phyloP scores from a whole-genome alignment of 2,797 vertebrate genomes.

The Cottoperca gobio region DNA sequence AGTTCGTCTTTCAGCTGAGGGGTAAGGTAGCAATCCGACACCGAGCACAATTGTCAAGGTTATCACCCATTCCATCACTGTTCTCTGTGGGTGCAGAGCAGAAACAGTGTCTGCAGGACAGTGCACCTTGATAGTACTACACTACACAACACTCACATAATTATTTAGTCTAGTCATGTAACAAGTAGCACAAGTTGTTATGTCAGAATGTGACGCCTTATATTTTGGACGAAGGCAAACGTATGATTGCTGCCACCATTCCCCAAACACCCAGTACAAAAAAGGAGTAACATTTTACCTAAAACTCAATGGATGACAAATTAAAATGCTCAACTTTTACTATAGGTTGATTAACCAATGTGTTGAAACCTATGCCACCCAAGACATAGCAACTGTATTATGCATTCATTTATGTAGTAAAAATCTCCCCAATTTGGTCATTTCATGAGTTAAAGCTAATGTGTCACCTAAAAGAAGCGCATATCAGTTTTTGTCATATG shows the following conservation, averaged over 20 bases:
- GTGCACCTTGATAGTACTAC: background rate
- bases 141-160: too few species aligned
- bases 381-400: background rate
- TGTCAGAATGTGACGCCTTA: background rate
- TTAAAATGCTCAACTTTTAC: too few species aligned
- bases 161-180: background rate
- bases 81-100: background rate
- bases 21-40: constrained; percentile 39
- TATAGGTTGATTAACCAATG: background rate
- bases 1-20: constrained; percentile 44
- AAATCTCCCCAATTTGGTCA: background rate
- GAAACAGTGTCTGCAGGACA: background rate
- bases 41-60: constrained; percentile 26
- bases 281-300: too few species aligned
- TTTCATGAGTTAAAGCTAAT: constrained; percentile 20
- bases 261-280: constrained; percentile 61
- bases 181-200: background rate
- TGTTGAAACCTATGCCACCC: background rate
- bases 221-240: background rate
- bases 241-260: constrained; percentile 41
- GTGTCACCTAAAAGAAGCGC: constrained; percentile 1
- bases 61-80: constrained; percentile 4
- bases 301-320: too few species aligned
- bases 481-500: background rate
- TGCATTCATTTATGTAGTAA: background rate